Base-by-base conservation (phyloP, 64 coral and sea anemone species). In the Anthopleura sola region DNA sequence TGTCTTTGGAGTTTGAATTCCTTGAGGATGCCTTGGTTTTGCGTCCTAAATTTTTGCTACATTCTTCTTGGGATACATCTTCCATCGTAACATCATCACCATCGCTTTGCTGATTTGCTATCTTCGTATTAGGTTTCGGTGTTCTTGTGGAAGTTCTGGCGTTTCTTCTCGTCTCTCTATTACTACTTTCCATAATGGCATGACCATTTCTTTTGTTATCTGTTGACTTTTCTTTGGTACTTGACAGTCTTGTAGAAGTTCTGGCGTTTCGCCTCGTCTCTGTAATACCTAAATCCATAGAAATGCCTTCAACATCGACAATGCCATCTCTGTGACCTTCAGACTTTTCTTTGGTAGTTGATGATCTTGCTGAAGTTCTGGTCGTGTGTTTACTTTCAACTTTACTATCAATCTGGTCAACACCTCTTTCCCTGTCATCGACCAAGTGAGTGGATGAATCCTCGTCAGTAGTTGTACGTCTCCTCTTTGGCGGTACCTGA, bases 401-500 rank as follows among this genome's bases (percentile, higher is more conserved):
- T 26, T 46, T 17, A 44, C 44, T 10, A 23, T 79, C 76, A 11
- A 15, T 23, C 34, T 36, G 75, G 21, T 78, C n/a, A 8, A 3
- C 76, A 33, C 24, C n/a, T 13, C 2, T 37, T 79, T 79, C 76
- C 0, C 10, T 20, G 16, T 44, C 44, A 3, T 79, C 37, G 47
- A 6, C 5, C 18, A 24, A 79, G 36, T 79, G 36, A 21, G n/a
- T 79, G 34, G 76, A 79, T 15, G 18, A 24, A 44, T 26, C 15
- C 24, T 79, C 40, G 37, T 44, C 44, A 47, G 76, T 44, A 21
- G 36, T 48, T 79, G 82, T 83, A 3, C 82, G 44, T 83, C 82
- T 83, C 29, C 82, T 54, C 28, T 83, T 83, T 38, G 16, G 17
- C 21, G 82, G 82, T 3, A 60, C 1, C 0, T 60, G 82, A 11